Percentiles rank a stretch among this genome's conserved stretches.
These are phyloP conservation scores for Drosophila ironensis DNA, from an alignment of 1,140 invertebrate species.

Conservation along the genomic window DNA sequence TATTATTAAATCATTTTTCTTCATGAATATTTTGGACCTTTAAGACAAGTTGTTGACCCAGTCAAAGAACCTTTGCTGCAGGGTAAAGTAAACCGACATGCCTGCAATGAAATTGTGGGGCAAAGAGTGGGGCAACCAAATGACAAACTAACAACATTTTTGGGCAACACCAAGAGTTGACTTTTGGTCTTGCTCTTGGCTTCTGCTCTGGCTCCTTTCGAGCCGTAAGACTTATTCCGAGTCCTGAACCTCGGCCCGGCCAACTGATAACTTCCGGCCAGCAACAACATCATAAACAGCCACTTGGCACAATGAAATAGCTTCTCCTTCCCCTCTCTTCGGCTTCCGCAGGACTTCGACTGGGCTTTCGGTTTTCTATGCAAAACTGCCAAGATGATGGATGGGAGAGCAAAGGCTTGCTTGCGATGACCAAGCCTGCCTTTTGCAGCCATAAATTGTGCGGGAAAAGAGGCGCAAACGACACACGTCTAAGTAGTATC, in stretches of 20 bases:
- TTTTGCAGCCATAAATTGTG: conserved; percentile 50
- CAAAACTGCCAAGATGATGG: conserved; percentile 54
- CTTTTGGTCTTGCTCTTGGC: conserved; percentile 24
- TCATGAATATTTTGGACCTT: no score
- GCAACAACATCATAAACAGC: conserved; percentile 67
- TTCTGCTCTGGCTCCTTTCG: no score
- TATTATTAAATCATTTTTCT: background rate
- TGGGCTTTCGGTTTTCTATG: conserved; percentile 30
- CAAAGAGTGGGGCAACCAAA: conserved; percentile 36
- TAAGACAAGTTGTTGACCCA: background rate
- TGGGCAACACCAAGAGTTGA: conserved; percentile 47
- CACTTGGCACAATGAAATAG: conserved; percentile 60
- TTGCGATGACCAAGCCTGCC: conserved; percentile 29
- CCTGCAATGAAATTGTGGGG: conserved; percentile 26
- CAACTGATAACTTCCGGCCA: conserved; percentile 73
- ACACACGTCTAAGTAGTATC: conserved; percentile 66
- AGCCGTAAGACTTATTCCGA: background rate
- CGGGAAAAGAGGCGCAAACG: conserved; percentile 23
- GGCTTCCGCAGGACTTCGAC: conserved; percentile 5
- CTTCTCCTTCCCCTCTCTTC: conserved; percentile 9
- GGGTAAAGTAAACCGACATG: background rate
- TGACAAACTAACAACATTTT: conserved; percentile 61
- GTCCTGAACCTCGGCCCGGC: conserved; percentile 14
- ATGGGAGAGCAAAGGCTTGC: conserved; percentile 34
- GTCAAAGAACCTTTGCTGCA: background rate